phyloP scores from a whole-genome alignment of 2,888 invertebrate genomes.

The Drosophila paranaensis region DNA sequence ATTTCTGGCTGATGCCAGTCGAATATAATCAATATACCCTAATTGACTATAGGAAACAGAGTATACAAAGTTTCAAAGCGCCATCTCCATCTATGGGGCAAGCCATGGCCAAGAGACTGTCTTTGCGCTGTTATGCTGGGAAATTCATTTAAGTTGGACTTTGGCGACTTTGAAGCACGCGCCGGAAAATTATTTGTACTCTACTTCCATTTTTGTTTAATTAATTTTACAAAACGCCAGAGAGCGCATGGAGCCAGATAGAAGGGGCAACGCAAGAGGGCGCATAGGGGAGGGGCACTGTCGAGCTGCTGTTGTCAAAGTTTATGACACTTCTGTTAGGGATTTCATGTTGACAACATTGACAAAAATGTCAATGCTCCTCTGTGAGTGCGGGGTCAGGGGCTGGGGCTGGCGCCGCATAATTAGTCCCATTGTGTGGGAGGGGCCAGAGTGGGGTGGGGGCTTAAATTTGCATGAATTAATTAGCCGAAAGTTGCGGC shows the following conservation, averaged over 20 bases:
- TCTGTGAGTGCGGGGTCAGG: conserved; percentile 18
- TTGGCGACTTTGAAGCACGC: conserved; percentile 51
- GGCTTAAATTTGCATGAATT: conserved; percentile 78
- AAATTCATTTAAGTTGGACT: conserved; percentile 74
- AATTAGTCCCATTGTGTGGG: conserved; percentile 61
- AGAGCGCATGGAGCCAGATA: conserved; percentile 38
- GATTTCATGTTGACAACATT: conserved; percentile 76
- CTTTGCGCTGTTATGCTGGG: conserved; percentile 24
- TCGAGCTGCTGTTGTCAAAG: conserved; percentile 61
- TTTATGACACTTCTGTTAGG: conserved; percentile 75
- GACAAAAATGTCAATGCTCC: conserved; percentile 72
- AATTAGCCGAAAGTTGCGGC: conserved; percentile 73
- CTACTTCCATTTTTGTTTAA: conserved; percentile 77
- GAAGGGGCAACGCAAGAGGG: background rate
- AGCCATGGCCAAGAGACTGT: conserved; percentile 11
- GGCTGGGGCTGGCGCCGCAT: conserved; percentile 55
- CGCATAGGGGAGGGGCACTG: background rate
- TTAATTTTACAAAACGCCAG: conserved; percentile 74
- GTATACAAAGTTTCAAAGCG: conserved; percentile 18
- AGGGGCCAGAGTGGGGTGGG: conserved; percentile 47
- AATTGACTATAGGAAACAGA: background rate
- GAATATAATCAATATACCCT: background rate
- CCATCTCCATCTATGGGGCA: background rate
- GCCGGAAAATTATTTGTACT: conserved; percentile 75
- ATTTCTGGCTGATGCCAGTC: too few relatives aligned